Conservation (phyloP, 2,113 vertebrate genomes). For the Todiramphus chloris region DNA sequence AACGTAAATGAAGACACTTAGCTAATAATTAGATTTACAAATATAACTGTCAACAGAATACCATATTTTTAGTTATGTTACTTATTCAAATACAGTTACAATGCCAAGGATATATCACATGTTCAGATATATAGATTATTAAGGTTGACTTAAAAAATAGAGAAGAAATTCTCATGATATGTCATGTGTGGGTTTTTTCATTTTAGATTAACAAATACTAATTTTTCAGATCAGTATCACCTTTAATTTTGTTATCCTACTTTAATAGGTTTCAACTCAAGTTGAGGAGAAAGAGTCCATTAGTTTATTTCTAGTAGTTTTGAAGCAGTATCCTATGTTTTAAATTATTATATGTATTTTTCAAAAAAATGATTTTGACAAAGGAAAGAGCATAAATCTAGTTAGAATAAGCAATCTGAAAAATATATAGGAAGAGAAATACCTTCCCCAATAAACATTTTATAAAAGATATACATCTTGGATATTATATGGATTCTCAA, state of each 20-base stretch:
- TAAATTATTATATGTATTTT: neutral
- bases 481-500: neutral
- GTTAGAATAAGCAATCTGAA: neutral
- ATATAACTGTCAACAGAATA: neutral
- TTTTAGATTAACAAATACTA: neutral
- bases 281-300: neutral
- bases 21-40: neutral
- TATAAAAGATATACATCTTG: neutral
- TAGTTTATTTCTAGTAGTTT: neutral
- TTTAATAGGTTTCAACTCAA: neutral
- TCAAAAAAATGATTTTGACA: neutral
- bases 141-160: neutral
- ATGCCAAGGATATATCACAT: neutral
- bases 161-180: neutral
- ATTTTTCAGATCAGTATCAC: neutral
- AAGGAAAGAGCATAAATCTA: neutral
- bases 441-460: no score
- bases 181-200: accelerated
- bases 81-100: neutral
- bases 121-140: neutral
- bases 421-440: neutral
- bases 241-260: neutral
- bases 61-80: neutral
- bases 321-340: neutral
- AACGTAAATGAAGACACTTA: neutral